Conservation (phyloP, 2,113 vertebrate genomes). For the Phasianus colchicus region DNA sequence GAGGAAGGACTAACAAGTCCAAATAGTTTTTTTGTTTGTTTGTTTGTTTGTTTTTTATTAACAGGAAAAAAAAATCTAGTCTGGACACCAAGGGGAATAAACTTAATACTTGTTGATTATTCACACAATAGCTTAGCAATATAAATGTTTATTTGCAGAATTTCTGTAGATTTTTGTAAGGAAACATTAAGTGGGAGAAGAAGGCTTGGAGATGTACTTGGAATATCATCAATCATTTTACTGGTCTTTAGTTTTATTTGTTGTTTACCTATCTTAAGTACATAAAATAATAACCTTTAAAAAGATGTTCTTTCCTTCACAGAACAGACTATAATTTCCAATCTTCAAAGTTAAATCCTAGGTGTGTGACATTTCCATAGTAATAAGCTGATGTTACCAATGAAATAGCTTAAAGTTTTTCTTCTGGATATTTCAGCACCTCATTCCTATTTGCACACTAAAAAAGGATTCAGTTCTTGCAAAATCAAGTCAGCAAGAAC, state of each 20-base stretch:
- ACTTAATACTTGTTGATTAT: neutral
- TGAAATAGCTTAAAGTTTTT: neutral
- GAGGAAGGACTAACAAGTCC: neutral
- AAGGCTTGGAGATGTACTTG: neutral
- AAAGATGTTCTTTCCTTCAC: neutral
- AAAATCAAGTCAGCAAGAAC: neutral
- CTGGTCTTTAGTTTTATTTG: neutral
- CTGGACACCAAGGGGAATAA: neutral
- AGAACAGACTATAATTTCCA: neutral
- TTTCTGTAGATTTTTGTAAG: neutral
- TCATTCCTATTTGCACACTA: neutral
- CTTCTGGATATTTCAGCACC: neutral
- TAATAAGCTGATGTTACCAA: neutral
- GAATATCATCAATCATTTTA: neutral
- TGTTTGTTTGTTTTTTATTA: neutral
- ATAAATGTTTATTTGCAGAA: neutral
- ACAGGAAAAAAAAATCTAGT: neutral
- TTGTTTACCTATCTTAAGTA: neutral
- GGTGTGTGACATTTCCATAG: neutral
- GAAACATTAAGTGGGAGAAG: neutral
- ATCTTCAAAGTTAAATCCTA: neutral
- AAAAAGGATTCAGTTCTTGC: neutral
- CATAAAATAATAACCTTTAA: neutral
- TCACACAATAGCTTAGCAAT: neutral
- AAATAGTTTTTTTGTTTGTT: neutral